phyloP scores from a whole-genome alignment of 2,113 vertebrate species.

The Phalacrocorax carbo region DNA sequence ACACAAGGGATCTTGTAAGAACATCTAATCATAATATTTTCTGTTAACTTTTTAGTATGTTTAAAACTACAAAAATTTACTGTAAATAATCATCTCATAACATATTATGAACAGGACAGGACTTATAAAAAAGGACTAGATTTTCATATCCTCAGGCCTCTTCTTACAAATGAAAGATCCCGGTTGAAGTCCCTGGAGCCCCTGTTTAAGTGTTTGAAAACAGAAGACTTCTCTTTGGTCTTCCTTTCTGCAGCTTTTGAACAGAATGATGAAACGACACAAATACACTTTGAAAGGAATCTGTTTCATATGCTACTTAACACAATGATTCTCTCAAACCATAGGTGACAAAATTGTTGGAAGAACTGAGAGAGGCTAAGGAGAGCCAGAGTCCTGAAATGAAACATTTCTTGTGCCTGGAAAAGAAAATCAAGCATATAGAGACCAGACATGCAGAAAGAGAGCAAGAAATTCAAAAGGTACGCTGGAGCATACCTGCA shows the following conservation, averaged over 20 bases:
- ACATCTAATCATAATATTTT: not conserved
- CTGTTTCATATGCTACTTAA: not conserved
- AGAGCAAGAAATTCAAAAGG: slow-evolving; percentile 87
- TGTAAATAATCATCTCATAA: not conserved
- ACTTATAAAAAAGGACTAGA: not conserved
- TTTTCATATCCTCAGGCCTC: not conserved
- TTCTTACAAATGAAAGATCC: not conserved
- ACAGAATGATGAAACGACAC: not conserved
- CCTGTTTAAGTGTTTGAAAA: not conserved
- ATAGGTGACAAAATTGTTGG: slow-evolving; percentile 85
- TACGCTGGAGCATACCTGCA: not conserved
- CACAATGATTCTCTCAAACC: not conserved
- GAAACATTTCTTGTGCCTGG: slow-evolving; percentile 84
- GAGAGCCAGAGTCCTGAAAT: slow-evolving; percentile 87
- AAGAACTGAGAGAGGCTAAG: slow-evolving; percentile 88
- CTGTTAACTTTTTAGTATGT: not conserved
- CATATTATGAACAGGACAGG: not conserved
- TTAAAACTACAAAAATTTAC: not conserved
- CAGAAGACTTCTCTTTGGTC: not conserved
- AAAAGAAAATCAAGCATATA: slow-evolving; percentile 87
- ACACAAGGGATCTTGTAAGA: not conserved
- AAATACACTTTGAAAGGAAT: not conserved
- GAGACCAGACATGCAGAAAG: slow-evolving; percentile 84
- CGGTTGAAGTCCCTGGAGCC: not conserved
- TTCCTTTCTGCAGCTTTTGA: not conserved